Evolutionary conservation across 2,113 vertebrate genomes (phyloP).

Genomic region (Forbesichthys agassizii): DNA sequence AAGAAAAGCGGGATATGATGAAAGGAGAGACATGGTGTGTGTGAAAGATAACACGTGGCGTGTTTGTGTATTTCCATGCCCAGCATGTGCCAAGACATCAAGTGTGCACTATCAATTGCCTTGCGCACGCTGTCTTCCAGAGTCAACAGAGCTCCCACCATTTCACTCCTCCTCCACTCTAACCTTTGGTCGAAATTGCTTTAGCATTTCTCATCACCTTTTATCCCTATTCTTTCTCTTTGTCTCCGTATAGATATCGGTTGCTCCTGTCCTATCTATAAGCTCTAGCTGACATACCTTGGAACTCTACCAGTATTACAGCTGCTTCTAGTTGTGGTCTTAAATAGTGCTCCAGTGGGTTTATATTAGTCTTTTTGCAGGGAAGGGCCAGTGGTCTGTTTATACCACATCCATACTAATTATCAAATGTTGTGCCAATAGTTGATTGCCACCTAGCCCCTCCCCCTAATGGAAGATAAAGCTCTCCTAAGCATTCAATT

Average conservation of each 20-base stretch:
- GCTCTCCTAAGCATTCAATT: neutral
- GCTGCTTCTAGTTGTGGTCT: conserved; percentile 44
- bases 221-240: neutral
- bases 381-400: conserved; percentile 9
- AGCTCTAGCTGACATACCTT: conserved; percentile 20
- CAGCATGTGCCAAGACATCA: conserved; percentile 57
- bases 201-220: neutral
- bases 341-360: conserved; percentile 28
- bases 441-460: neutral
- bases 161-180: neutral
- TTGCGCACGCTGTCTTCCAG: conserved; percentile 39
- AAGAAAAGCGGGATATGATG: neutral
- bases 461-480: neutral
- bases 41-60: conserved; percentile 8
- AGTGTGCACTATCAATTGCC: conserved; percentile 47
- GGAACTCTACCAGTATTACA: conserved; percentile 26
- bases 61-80: conserved; percentile 34
- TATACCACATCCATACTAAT: conserved; percentile 9
- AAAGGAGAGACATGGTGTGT: neutral
- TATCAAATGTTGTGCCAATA: neutral
- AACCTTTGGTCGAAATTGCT: neutral
- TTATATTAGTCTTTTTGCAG: conserved; percentile 5
- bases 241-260: neutral
- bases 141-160: conserved; percentile 39
- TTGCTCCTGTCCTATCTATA: conserved; percentile 8